A percentile compares a stretch with the other conserved stretches of the same genome.
Evolutionary conservation across 1,140 invertebrate species (phyloP).

Genomic region (Solen grandis): DNA sequence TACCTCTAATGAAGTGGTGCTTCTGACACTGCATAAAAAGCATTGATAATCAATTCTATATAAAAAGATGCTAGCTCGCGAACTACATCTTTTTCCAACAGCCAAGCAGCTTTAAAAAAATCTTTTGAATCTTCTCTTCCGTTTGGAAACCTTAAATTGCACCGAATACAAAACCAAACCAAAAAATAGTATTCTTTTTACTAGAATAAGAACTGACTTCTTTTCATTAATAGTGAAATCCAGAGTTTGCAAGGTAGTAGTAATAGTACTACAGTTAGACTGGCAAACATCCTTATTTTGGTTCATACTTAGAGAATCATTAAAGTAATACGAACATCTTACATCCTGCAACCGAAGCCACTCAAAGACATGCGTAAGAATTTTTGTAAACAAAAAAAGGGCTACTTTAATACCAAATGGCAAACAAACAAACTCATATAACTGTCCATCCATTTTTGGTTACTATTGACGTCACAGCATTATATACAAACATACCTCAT

Average conservation of each 20-base stretch:
- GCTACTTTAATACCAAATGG: slow-evolving; percentile 7
- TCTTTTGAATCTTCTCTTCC: slow-evolving; percentile 48
- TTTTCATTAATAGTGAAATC: no score
- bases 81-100: not conserved
- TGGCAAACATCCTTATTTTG: slow-evolving; percentile 10
- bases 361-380: slow-evolving; percentile 34
- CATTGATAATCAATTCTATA: slow-evolving; percentile 8
- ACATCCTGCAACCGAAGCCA: slow-evolving; percentile 32
- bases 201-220: slow-evolving; percentile 50
- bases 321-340: slow-evolving; percentile 49
- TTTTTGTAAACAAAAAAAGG: slow-evolving; percentile 46
- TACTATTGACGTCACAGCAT: no score
- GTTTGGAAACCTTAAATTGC: slow-evolving; percentile 47
- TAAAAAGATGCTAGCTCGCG: slow-evolving; percentile 22
- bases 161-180: slow-evolving; percentile 49
- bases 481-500: no score
- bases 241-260: no score
- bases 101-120: not conserved
- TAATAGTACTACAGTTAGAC: slow-evolving; percentile 6
- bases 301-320: slow-evolving; percentile 47
- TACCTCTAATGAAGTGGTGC: not conserved
- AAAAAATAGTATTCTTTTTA: slow-evolving; percentile 37
- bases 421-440: slow-evolving; percentile 24
- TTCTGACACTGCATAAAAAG: slow-evolving; percentile 5
- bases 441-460: no score